Evolutionary conservation across 2,113 vertebrate species (phyloP), one percentile per base, ranked within the genome.

Genomic region (Procavia capensis): DNA sequence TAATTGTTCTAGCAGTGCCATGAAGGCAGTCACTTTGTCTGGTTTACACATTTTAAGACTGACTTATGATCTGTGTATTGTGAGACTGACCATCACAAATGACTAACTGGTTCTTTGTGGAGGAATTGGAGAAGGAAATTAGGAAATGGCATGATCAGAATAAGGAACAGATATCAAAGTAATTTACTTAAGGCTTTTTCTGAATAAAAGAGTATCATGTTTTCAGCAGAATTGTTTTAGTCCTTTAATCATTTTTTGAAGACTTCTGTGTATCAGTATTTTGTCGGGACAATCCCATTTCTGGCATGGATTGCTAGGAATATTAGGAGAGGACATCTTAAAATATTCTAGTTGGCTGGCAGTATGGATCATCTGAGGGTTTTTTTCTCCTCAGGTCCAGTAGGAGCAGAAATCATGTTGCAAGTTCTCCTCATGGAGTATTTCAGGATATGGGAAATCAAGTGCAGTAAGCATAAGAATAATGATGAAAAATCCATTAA

Each of bases 251-350:
- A 95, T 86, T 41, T 96, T 83, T 61, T 92, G 91, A 97, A 96
- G 57, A n/a, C 81, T 97, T 96, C 90, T 97, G 96, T 91, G 96
- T 34, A 97, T 95, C 82, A 91, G 72, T 63, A 34, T 97, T 97
- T 97, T 96, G 88, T 96, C 95, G 96, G 95, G 88, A 96, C 85
- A 78, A 81, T 96, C 63, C 64, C 81, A 86, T 98, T 98, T 98
- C 97, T 98, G 97, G 98, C 97, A 96, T 96, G 34, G 66, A 61
- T 98, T 96, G 97, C 97, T 98, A 97, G 97, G 98, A 98, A 98
- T 97, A 97, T 96, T 57, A 94, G 50, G 75, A 97, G 93, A 98
- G 97, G 97, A 97, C 93, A 98, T 97, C 90, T 95, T 95, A 97
- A 96, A 98, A 97, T 97, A 93, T 97, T 98, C 97, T 84, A 96